These are phyloP conservation scores for Bubalus kerabau DNA, from an alignment of 2,113 vertebrate genomes.

Conservation along the genomic window DNA sequence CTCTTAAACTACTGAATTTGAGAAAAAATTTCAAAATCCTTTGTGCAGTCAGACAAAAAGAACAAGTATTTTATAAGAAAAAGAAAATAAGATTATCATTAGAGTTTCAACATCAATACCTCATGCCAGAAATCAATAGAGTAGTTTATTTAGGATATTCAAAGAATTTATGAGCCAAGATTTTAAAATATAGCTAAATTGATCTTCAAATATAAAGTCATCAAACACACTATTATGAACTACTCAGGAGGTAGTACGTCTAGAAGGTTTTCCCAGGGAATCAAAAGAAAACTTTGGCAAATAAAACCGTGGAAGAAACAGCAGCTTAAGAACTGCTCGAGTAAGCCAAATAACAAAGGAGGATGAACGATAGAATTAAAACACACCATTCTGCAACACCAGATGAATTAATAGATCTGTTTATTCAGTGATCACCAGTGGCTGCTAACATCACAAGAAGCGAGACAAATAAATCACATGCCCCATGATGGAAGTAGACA, in stretches of 20 bases:
- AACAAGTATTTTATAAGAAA: not conserved
- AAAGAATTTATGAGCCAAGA: not conserved
- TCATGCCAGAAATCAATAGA: not conserved
- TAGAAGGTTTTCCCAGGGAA: not conserved
- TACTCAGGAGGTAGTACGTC: not conserved
- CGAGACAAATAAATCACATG: not conserved
- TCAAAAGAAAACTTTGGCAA: not conserved
- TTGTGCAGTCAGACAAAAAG: not conserved
- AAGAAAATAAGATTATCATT: not conserved
- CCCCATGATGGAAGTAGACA: not conserved
- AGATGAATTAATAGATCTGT: not conserved
- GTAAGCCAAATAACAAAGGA: not conserved
- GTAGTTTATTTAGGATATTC: not conserved
- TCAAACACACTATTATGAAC: not conserved
- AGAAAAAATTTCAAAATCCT: not conserved
- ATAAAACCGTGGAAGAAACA: not conserved
- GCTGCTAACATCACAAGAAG: not conserved
- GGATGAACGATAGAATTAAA: not conserved
- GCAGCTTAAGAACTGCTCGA: not conserved
- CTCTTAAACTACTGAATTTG: not conserved
- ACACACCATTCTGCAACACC: not conserved
- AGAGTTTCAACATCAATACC: not conserved
- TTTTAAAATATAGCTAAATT: not conserved
- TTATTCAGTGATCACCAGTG: not conserved
- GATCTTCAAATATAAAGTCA: not conserved